A percentile compares a stretch with the other conserved stretches of the same genome.
phyloP scores from a whole-genome alignment of 2,888 invertebrate genomes.

The Tinea pellionella region DNA sequence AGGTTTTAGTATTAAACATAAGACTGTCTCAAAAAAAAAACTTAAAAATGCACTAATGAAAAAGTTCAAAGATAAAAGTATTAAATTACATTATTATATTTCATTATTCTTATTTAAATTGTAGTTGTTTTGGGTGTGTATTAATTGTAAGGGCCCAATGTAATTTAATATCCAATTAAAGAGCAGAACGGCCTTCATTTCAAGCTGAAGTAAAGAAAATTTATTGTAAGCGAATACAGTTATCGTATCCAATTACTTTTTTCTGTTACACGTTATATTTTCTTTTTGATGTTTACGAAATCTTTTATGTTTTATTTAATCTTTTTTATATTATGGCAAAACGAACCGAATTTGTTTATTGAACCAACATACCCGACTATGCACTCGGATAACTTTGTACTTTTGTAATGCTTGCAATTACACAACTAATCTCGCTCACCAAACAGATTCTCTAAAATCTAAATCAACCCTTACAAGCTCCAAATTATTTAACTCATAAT shows the following conservation, averaged over 20 bases:
- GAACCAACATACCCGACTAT: no score
- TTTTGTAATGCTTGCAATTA: neutral
- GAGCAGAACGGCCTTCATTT: neutral
- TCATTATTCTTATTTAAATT: neutral
- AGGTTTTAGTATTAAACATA: no score
- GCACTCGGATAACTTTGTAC: neutral
- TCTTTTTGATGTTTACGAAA: no score
- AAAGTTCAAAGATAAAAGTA: no score
- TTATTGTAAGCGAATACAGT: neutral
- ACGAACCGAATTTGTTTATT: no score
- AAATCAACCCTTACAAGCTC: neutral
- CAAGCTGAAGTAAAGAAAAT: neutral
- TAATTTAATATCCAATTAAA: neutral
- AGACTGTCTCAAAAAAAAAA: no score
- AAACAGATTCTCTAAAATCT: neutral
- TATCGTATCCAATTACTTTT: no score
- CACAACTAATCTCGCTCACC: neutral
- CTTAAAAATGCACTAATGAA: no score
- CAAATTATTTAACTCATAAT: slow-evolving; percentile 4
- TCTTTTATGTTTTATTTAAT: no score
- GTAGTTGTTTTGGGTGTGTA: neutral
- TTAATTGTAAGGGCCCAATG: neutral
- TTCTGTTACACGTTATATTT: no score
- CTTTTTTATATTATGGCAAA: no score
- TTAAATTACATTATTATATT: no score